Conservation (phyloP, 2,113 vertebrate species). For the Cryptomyrus ogoouensis region DNA sequence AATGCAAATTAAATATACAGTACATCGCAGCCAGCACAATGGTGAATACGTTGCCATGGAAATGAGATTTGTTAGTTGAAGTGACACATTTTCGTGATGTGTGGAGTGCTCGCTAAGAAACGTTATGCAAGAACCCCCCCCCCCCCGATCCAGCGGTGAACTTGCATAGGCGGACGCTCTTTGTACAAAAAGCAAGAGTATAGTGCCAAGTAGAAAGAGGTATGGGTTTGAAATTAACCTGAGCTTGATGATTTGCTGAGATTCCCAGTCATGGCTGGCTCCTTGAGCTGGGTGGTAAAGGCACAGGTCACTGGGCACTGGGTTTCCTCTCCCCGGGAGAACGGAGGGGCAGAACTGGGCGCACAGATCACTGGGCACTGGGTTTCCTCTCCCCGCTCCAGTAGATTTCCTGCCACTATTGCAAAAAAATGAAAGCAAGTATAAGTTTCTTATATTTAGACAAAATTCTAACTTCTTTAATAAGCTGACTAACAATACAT, state of each 20-base stretch:
- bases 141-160: background rate
- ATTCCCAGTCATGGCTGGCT: background rate
- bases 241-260: background rate
- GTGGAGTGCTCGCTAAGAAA: conserved; percentile 29
- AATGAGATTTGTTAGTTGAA: conserved; percentile 35
- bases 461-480: too few relatives aligned
- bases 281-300: background rate
- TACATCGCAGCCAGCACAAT: conserved; percentile 12
- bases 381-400: background rate
- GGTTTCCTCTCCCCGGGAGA: background rate
- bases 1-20: conserved; percentile 27
- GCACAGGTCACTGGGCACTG: background rate
- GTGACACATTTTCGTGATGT: conserved; percentile 25
- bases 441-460: too few relatives aligned
- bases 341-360: too few relatives aligned
- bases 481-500: too few relatives aligned
- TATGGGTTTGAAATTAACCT: background rate
- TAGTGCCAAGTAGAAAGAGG: background rate
- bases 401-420: background rate
- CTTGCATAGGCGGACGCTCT: background rate
- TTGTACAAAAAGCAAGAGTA: background rate
- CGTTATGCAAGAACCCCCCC: conserved; percentile 28
- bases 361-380: background rate
- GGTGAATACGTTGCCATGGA: conserved; percentile 31
- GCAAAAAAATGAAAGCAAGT: too few relatives aligned